Evolutionary conservation across 2,797 vertebrate species (phyloP), one percentile per base, ranked within the genome.

Genomic region (Glyptemys insculpta): DNA sequence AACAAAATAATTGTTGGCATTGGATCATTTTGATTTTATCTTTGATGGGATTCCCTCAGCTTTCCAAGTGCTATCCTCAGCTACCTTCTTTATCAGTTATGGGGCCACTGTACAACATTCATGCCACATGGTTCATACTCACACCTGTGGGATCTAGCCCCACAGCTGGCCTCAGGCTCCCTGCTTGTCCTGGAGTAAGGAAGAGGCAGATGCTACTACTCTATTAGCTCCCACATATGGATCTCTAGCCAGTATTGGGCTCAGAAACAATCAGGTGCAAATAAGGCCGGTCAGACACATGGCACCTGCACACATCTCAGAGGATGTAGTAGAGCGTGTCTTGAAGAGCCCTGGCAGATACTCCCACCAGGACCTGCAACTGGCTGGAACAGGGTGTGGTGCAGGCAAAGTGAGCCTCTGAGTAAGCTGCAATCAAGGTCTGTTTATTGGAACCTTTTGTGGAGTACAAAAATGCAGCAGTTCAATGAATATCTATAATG

Each of bases 41-140:
- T 95, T 81, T 57, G 86, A 85, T 87, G 79, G 21, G 54, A 85
- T 10, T 6, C 25, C 72, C 31, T 31, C 85, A 68, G 16, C 90
- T 95, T 93, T 88, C 54, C 53, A 57, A 68, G 74, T 29, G 68
- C 27, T 59, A 19, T 3, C 3, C 78, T 82, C 78, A 37, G 47
- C n/a, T 93, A 19, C 6, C 5, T 87, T n/a, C 74, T 31, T 19
- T 53, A 49, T 56, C 54, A 27, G 1, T 5, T 74, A 78, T 83
- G 37, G 9, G 87, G 5, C 49, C n/a, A 1, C 0, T 23, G 4
- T 10, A 62, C 47, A 2, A 27, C 34, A n/a, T 23, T 91, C 44
- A 41, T 5, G 52, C 23, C 29, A 10, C 47, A 23, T 27, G 68
- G 37, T 44, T 78, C 34, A 68, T 84, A 44, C 9, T 44, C 18